Conservation (phyloP, 1,140 invertebrate species). For the Drosophila oshimai region DNA sequence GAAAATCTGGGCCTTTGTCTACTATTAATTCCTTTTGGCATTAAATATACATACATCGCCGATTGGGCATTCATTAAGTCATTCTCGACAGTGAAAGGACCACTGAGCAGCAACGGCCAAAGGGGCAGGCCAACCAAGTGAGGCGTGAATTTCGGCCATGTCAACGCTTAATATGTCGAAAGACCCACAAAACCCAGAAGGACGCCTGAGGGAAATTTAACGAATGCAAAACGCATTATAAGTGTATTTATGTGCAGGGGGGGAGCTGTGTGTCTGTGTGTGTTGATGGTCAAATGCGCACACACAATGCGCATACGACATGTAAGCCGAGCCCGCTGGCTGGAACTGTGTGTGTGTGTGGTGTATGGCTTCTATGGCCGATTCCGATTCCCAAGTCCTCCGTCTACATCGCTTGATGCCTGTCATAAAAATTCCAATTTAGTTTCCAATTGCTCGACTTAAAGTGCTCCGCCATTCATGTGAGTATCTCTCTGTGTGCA, state of each 20-base stretch:
- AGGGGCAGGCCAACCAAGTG: slow-evolving; percentile 37
- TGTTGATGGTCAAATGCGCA: slow-evolving; percentile 67
- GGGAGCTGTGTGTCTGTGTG: background rate
- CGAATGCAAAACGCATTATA: slow-evolving; percentile 66
- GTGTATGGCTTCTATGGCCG: background rate
- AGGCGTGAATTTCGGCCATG: slow-evolving; percentile 65
- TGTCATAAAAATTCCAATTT: slow-evolving; percentile 81
- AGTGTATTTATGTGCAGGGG: slow-evolving; percentile 43
- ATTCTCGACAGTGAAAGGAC: slow-evolving; percentile 33
- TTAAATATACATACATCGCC: slow-evolving; percentile 24
- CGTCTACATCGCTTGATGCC: slow-evolving; percentile 45
- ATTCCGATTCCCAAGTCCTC: background rate
- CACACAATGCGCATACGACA: slow-evolving; percentile 55
- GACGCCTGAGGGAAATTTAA: slow-evolving; percentile 74
- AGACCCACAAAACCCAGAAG: background rate
- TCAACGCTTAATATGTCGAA: slow-evolving; percentile 55
- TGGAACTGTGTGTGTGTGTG: slow-evolving; percentile 30
- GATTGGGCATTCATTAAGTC: slow-evolving; percentile 21
- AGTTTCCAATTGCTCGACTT: slow-evolving; percentile 80
- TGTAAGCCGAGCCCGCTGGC: slow-evolving; percentile 9
- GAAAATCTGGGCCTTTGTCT: slow-evolving; percentile 11
- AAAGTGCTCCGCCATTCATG: slow-evolving; percentile 74
- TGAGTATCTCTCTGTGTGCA: slow-evolving; percentile 39
- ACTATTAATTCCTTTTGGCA: slow-evolving; percentile 7
- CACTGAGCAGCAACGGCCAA: slow-evolving; percentile 37